Evolutionary conservation across 1,140 invertebrate species (phyloP).

Genomic region (Drosophila auraria): DNA sequence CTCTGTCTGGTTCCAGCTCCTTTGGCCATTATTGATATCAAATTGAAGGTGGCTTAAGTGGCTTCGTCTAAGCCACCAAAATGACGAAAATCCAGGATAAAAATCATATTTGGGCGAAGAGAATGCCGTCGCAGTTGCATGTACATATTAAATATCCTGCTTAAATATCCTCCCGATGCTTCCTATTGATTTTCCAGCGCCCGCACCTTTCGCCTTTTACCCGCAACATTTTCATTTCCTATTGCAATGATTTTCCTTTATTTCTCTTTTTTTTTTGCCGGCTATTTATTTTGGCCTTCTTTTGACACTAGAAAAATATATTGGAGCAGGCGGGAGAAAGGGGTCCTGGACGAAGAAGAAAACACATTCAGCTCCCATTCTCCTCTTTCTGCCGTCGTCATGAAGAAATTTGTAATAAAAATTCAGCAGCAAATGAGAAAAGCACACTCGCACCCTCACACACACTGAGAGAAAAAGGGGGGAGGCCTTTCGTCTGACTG

Average conservation of each 20-base stretch:
- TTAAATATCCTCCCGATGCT: slow-evolving; percentile 72
- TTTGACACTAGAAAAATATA: slow-evolving; percentile 26
- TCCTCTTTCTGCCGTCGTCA: slow-evolving; percentile 61
- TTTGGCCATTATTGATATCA: slow-evolving; percentile 59
- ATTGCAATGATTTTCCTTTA: slow-evolving; percentile 75
- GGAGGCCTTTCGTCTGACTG: not conserved
- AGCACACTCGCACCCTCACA: slow-evolving; percentile 52
- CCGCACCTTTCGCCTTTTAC: slow-evolving; percentile 6
- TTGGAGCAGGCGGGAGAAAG: not conserved
- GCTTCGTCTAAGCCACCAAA: slow-evolving; percentile 39
- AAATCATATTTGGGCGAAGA: slow-evolving; percentile 30
- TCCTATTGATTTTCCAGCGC: slow-evolving; percentile 68
- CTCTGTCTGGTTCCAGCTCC: slow-evolving; percentile 1
- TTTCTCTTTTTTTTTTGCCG: slow-evolving; percentile 31
- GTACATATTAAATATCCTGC: slow-evolving; percentile 81
- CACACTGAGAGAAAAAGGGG: not conserved
- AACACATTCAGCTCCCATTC: slow-evolving; percentile 24
- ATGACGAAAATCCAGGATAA: slow-evolving; percentile 29
- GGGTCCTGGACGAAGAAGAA: slow-evolving; percentile 2
- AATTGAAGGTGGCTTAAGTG: slow-evolving; percentile 66
- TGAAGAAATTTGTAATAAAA: slow-evolving; percentile 83
- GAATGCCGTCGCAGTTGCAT: slow-evolving; percentile 26
- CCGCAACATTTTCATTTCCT: slow-evolving; percentile 80
- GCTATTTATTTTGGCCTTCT: slow-evolving; percentile 74
- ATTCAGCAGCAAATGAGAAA: slow-evolving; percentile 83